Percentiles rank a stretch among this genome's conserved stretches.
phyloP scores from a whole-genome alignment of 1,140 invertebrate species.

The Pogonognathellus flavescens region DNA sequence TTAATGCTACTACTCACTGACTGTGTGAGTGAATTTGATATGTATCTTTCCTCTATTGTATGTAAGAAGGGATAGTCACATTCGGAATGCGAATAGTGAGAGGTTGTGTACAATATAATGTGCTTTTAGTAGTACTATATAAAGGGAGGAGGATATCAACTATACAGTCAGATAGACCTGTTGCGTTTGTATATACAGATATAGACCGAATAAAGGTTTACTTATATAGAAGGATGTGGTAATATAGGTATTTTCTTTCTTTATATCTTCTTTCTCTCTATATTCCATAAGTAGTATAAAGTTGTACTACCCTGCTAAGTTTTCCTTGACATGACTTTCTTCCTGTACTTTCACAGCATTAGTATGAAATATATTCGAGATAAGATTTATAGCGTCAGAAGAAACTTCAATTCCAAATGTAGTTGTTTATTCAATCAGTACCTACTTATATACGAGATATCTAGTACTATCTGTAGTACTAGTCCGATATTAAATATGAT shows the following conservation, averaged over 20 bases:
- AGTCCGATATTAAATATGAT: too few relatives aligned
- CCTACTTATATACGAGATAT: too few relatives aligned
- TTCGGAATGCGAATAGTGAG: not conserved
- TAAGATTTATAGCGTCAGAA: too few relatives aligned
- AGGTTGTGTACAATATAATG: not conserved
- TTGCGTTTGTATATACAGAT: constrained; percentile 29
- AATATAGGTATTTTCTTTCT: not conserved
- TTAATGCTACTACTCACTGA: not conserved
- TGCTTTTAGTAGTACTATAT: not conserved
- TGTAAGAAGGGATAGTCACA: not conserved
- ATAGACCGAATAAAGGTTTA: too few relatives aligned
- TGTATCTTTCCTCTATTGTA: not conserved
- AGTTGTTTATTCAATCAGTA: too few relatives aligned
- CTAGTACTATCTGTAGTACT: too few relatives aligned
- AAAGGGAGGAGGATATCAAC: too few relatives aligned
- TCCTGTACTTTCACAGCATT: not conserved
- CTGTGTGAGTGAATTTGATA: not conserved
- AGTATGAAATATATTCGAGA: too few relatives aligned
- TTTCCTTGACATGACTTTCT: not conserved
- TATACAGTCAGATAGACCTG: constrained; percentile 10
- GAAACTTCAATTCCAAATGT: too few relatives aligned
- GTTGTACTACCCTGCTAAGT: too few relatives aligned
- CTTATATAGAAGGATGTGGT: not conserved
- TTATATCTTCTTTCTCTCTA: not conserved
- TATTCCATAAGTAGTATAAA: not conserved